Evolutionary conservation across 2,797 vertebrate species (phyloP).

Genomic region (Pseudocheirus occidentalis): DNA sequence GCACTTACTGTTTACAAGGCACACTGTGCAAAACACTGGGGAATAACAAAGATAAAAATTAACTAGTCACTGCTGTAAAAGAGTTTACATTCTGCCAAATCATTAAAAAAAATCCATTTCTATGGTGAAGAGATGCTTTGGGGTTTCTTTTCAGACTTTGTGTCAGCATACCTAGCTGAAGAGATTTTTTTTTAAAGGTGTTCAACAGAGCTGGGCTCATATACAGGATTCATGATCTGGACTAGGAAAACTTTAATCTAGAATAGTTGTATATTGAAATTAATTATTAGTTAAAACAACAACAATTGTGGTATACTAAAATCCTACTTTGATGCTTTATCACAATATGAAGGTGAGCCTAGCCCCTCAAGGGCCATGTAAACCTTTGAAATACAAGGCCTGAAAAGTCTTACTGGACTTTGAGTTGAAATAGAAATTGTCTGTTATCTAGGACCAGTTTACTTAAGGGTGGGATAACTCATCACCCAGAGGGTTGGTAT

Average conservation of each 20-base stretch:
- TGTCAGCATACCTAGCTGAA: neutral
- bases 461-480: neutral
- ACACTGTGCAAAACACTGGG: neutral
- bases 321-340: neutral
- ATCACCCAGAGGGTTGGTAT: neutral
- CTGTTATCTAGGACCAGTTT: neutral
- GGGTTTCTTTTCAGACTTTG: neutral
- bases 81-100: neutral
- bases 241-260: neutral
- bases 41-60: neutral
- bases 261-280: neutral
- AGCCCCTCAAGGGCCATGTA: too few relatives aligned
- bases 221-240: neutral
- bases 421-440: neutral
- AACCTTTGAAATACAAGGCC: neutral
- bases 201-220: neutral
- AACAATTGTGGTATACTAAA: neutral
- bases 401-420: neutral
- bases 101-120: constrained; percentile 32
- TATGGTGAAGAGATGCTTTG: neutral
- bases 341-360: neutral
- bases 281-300: neutral
- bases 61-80: neutral
- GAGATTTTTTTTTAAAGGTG: neutral
- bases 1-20: neutral